A percentile compares a stretch with the other conserved stretches of the same genome.
phyloP scores from a whole-genome alignment of 2,113 vertebrate species.

The Scophthalmus maximus region DNA sequence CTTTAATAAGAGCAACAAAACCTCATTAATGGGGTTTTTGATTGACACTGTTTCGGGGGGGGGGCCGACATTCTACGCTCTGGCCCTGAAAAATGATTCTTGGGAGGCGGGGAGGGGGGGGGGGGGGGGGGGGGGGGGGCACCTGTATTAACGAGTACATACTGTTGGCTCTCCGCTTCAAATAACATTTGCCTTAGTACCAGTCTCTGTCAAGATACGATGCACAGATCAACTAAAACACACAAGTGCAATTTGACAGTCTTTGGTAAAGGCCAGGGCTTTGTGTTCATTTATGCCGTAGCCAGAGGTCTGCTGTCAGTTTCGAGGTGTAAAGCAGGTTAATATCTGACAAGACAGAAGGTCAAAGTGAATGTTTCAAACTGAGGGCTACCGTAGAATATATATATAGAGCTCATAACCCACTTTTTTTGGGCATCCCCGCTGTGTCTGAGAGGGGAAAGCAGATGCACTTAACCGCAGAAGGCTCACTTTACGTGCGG shows the following conservation, averaged over 20 bases:
- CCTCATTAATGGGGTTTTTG: conserved; percentile 22
- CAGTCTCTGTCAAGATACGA: conserved; percentile 60
- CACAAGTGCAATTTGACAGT: conserved; percentile 67
- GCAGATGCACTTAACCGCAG: conserved; percentile 43
- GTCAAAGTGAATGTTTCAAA: conserved; percentile 80
- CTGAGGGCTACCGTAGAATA: conserved; percentile 68
- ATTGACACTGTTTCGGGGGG: conserved; percentile 3
- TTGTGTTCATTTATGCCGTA: conserved; percentile 70
- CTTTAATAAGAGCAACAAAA: conserved; percentile 75
- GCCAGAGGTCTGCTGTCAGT: conserved; percentile 77
- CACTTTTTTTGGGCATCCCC: too few species aligned
- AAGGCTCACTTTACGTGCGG: conserved; percentile 25
- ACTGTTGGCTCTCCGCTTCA: conserved; percentile 39
- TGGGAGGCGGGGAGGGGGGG: too few species aligned
- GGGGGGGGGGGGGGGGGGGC: too few species aligned
- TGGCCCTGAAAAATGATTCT: not conserved
- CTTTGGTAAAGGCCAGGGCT: conserved; percentile 71
- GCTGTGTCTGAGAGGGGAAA: conserved; percentile 32
- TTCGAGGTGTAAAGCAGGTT: conserved; percentile 62
- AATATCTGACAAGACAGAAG: conserved; percentile 78
- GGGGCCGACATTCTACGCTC: not conserved
- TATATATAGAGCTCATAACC: conserved; percentile 68
- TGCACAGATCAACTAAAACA: conserved; percentile 49
- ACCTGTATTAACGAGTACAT: conserved; percentile 39
- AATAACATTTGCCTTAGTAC: conserved; percentile 61